Base-by-base conservation (phyloP, 23 tunicate species). In the Clavelina lepadiformis region DNA sequence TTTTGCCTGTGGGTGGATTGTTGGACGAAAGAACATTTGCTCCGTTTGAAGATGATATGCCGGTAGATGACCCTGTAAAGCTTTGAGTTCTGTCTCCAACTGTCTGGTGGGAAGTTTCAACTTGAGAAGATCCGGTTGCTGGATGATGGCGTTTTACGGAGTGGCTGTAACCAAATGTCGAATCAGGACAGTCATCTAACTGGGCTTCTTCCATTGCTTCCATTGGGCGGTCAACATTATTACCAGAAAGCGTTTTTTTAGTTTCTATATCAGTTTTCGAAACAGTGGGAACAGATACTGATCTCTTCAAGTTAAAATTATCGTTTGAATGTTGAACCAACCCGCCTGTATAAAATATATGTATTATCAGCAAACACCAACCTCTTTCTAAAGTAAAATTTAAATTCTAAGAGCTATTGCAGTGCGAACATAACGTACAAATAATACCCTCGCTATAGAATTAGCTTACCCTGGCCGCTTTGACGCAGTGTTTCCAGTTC, bases 261-360 rank as follows among this genome's bases (percentile, higher is more conserved):
- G 11, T 41, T 11, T 15, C 49, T 41, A 41, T 8, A 11, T 41
- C 49, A 41, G 49, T 8, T 8, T 15, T 11, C 0, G 56, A 34
- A 38, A 52, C 65, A 24, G 38, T 57, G 31, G 74, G 83, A 18
- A 68, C 59, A n/a, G 83, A 77, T 27, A 53, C 68, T 3, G 83
- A 77, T 56, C 83, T 7, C 26, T 45, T 65, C 2, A 65, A 26
- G n/a, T 26, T 45, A 37, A 65, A 65, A 33, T 65, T 37, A 26
- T 27, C 55, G 35, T 65, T 65, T 54, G n/a, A n/a, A n/a, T n/a
- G n/a, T n/a, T n/a, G n/a, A n/a, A n/a, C n/a, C n/a, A n/a, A n/a
- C n/a, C n/a, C n/a, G n/a, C n/a, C n/a, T n/a, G n/a, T n/a, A n/a
- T n/a, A n/a, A n/a, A n/a, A n/a, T n/a, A n/a, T n/a, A n/a, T n/a